Base-by-base conservation (phyloP, 1,140 invertebrate species). In the Chlorops oryzae region DNA sequence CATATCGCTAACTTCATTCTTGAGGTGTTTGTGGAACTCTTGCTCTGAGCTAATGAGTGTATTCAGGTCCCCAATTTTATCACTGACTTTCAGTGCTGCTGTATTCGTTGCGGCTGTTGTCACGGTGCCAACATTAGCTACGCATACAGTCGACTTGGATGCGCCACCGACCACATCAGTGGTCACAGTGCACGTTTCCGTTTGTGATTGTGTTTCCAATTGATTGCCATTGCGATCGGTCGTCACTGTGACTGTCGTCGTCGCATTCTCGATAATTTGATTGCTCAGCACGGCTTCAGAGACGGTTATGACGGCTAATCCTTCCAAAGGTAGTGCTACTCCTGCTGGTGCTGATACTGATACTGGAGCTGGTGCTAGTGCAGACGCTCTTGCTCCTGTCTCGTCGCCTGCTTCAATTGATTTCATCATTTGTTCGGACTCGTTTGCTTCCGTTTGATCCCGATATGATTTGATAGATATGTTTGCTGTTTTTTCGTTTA, bases 1-100 rank as follows among this genome's bases (percentile, higher is more conserved):
- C 54, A 90, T 74, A 40, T 87, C 81, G 41, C 83, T 79, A 34
- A 91, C 80, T 34, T 85, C 83, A 34, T 84, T 79, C 56, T 87
- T 86, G 35, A 89, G 75, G 18, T 78, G 78, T 47, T 68, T 74
- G 48, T 73, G 70, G 47, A 74, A 76, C 59, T 75, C 70, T 34
- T 66, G 62, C 51, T 74, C 72, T 3, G 73, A 56, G 18, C 59
- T 64, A 25, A 64, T 60, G 18, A 74, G 28, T 23, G 63, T 61
- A 17, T 60, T 49, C 22, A 59, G 55, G 45, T 71, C 59, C 74
- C 75, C 59, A 69, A 72, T 5, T n/a, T 69, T 67, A 42, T 75
- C 74, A 52, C 73, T 72, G 15, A 47, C 39, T 10, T 12, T 18
- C 21, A 13, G 22, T n/a, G 22, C 28, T 18, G 24, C 15, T 41